Base-by-base conservation (phyloP, 2,888 invertebrate species). In the Latrodectus hesperus region DNA sequence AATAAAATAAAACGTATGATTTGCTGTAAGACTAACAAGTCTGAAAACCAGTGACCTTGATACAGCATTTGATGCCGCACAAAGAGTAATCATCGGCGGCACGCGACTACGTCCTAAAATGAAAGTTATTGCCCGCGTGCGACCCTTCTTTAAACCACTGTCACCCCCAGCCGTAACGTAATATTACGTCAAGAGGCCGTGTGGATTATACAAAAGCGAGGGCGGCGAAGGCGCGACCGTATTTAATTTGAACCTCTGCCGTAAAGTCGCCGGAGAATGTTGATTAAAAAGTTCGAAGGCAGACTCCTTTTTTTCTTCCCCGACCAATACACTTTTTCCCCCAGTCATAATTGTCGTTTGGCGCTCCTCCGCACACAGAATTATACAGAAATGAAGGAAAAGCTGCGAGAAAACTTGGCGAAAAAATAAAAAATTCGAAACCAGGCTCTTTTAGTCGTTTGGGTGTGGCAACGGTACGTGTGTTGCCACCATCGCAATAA, bases 381-480 rank as follows among this genome's bases (percentile, higher is more conserved):
- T 72, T 67, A 70, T 26, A 52, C 14, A 82, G 67, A 38, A 70
- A 65, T 51, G 49, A 67, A 49, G 49, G 49, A 14, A 75, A 16
- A 60, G 70, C 52, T 38, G n/a, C 55, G 16, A 65, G 53, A 49
- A 53, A 76, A 49, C 49, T 49, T 60, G 53, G 65, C 76, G 60
- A 80, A 65, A 78, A 68, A 52, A 51, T 68, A 55, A 78, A 55
- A 72, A 67, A 53, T 73, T n/a, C 51, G 67, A 67, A 53, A 64
- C 83, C 71, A 22, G 52, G 72, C 84, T 73, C 84, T 84, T 84
- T 84, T 84, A 71, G 76, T 77, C 76, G 77, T 77, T 84, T 78
- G 84, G 84, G 84, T 84, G 84, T 84, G 84, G 84, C 78, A 84
- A 84, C 84, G 78, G 72, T 84, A 84, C 84, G 84, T 84, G 84